Evolutionary conservation across 2,113 vertebrate species (phyloP).

Genomic region (Peromyscus leucopus): DNA sequence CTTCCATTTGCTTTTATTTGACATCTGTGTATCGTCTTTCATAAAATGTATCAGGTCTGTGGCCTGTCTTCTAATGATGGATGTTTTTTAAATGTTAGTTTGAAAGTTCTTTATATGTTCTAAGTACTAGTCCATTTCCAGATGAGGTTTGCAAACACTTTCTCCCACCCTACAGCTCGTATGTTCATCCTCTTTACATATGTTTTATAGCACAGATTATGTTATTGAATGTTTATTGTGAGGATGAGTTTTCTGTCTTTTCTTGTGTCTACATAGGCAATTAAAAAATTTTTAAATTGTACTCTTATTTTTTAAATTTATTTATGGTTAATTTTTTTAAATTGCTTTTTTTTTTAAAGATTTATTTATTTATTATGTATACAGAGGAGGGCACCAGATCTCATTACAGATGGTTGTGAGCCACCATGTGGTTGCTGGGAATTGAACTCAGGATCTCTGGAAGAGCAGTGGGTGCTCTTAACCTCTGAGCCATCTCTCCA

Average conservation of each 20-base stretch:
- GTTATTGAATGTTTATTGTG: background rate
- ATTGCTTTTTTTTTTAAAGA: too few species aligned
- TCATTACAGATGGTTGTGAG: too few species aligned
- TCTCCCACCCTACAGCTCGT: background rate
- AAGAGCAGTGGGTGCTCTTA: too few species aligned
- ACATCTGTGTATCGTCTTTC: background rate
- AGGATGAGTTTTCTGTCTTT: background rate
- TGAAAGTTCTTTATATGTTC: background rate
- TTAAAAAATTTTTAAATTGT: background rate
- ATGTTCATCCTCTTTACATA: background rate
- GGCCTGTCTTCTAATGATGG: background rate
- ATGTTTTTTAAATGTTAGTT: background rate
- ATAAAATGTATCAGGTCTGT: background rate
- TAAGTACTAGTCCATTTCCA: background rate
- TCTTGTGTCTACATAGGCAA: background rate
- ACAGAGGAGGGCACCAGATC: too few species aligned
- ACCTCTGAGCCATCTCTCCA: too few species aligned
- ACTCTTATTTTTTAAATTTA: background rate
- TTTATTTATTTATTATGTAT: too few species aligned
- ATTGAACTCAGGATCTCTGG: too few species aligned
- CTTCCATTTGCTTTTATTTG: background rate
- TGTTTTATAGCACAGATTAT: background rate
- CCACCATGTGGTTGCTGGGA: too few species aligned
- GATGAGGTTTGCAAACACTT: background rate
- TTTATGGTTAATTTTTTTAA: background rate